phyloP scores from a whole-genome alignment of 2,113 vertebrate species.

The Anolis sagrei region DNA sequence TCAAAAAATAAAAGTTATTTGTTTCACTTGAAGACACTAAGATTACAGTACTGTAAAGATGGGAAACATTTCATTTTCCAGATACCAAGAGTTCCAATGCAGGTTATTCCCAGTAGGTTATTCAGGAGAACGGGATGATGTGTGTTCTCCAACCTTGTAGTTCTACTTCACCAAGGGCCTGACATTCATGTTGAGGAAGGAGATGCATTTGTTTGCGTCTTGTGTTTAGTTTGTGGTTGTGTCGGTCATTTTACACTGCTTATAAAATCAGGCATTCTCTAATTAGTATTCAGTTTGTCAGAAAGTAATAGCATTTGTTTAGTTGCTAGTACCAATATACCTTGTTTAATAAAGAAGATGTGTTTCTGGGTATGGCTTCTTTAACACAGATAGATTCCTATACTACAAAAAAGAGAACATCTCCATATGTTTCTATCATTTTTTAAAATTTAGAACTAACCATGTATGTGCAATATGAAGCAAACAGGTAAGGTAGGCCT shows the following conservation, averaged over 20 bases:
- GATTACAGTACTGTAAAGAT: neutral
- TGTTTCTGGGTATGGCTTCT: no score
- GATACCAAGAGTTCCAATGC: neutral
- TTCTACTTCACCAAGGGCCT: neutral
- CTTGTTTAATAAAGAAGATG: no score
- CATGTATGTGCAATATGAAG: no score
- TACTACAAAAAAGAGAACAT: no score
- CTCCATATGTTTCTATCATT: no score
- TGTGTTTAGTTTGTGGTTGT: neutral
- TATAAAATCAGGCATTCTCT: neutral
- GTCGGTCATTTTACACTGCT: neutral
- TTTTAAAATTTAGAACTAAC: no score
- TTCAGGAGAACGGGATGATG: neutral
- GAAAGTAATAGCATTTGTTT: neutral
- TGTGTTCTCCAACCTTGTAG: neutral
- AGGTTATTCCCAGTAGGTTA: neutral
- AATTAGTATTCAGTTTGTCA: neutral
- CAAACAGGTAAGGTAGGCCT: no score
- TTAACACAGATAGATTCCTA: no score
- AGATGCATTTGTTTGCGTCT: neutral
- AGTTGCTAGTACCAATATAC: no score
- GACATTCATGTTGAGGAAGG: neutral
- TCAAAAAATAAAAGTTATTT: neutral
- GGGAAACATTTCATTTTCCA: neutral
- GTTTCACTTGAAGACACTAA: constrained; percentile 5